Evolutionary conservation across 2,797 vertebrate genomes (phyloP).

Genomic region (Pipistrellus pygmaeus): DNA sequence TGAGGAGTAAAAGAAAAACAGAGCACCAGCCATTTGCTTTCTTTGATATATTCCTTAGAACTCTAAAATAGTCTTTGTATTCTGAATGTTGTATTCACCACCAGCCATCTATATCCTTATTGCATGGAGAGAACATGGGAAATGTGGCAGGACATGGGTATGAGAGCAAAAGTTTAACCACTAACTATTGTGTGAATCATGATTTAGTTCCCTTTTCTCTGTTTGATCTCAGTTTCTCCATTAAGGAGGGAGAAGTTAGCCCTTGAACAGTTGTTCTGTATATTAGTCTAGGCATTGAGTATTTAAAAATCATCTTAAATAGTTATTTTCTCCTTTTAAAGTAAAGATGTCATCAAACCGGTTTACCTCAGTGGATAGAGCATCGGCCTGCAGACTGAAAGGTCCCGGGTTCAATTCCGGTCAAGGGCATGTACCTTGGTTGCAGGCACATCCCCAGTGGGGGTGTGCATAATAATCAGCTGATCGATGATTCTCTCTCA

Average conservation of each 20-base stretch:
- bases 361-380: too few species aligned
- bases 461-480: too few species aligned
- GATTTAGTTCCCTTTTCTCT: neutral
- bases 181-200: neutral
- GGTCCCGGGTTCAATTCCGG: too few species aligned
- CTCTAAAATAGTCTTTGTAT: neutral
- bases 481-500: too few species aligned
- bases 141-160: neutral
- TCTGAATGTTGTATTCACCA: neutral
- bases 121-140: neutral
- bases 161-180: neutral
- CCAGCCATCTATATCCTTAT: neutral
- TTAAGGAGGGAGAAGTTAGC: neutral
- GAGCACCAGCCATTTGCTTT: neutral
- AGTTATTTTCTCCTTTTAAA: neutral
- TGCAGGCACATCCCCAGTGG: too few species aligned
- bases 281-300: neutral
- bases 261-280: neutral
- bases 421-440: too few species aligned
- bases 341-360: too few species aligned
- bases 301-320: neutral
- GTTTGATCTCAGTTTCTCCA: neutral
- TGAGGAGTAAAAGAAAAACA: neutral
- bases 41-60: neutral
- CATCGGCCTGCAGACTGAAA: too few species aligned